Base-by-base conservation (phyloP, 1,140 invertebrate genomes). In the Polyergus mexicanus region DNA sequence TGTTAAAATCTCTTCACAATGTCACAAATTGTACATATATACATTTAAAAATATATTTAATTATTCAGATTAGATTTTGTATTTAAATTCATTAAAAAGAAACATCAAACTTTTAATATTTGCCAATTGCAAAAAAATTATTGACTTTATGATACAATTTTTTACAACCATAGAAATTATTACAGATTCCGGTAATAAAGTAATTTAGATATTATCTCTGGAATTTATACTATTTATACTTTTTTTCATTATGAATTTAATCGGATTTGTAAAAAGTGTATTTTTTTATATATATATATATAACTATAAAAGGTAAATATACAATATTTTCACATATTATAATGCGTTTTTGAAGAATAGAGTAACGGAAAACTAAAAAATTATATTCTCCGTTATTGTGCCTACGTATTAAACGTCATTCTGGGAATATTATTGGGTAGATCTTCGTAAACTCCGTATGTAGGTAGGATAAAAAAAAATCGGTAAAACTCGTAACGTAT, bases 381-480 rank as follows among this genome's bases (percentile, higher is more conserved):
- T 58, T 25, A 35, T 11, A 10, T 47, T n/a, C 8, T 60, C 51
- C 68, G 28, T 47, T 62, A 72, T 72, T 83, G 74, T 62, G 51
- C 44, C 28, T 54, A 16, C 47, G 63, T 69, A 69, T 83, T 62
- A 62, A 81, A 83, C 56, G 41, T 72, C 66, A 80, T 19, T 16
- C 38, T 35, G 54, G 28, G 28, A 54, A 74, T 83, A 44, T 83
- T 74, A 83, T 81, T 68, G 76, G 32, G 5, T 7, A 60, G 78
- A 72, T 38, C 54, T 72, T 83, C 78, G 54, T 28, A 65, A 68
- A 54, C 22, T 56, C 47, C 0, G 25, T 71, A 32, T 32, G 25
- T 8, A 72, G 25, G 13, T 25, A 6, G 54, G 28, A 72, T 72
- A 62, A 83, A 83, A 83, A 28, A 83, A 83, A n/a, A 56, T 69